phyloP scores from a whole-genome alignment of 2,113 vertebrate species.

The Gasterosteus nipponicus region DNA sequence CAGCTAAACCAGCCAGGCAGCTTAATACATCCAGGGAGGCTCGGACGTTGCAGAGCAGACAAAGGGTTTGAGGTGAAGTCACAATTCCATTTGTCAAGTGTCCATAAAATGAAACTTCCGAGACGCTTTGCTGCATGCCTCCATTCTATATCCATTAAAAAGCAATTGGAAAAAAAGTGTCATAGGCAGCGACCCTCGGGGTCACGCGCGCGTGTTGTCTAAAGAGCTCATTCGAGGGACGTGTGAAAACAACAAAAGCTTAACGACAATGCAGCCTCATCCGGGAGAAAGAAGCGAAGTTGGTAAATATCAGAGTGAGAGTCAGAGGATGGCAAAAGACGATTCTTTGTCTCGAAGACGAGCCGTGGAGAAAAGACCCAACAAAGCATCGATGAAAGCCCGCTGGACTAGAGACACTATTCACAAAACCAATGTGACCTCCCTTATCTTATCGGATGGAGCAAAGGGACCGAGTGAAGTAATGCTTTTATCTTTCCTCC shows the following conservation, averaged over 20 bases:
- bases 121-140: constrained; percentile 46
- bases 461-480: constrained; percentile 33
- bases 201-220: constrained; percentile 15
- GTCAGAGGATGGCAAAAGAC: not conserved
- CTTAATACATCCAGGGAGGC: constrained; percentile 57
- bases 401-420: constrained; percentile 28
- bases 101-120: constrained; percentile 61
- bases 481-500: constrained; percentile 58
- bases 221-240: constrained; percentile 8
- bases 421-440: constrained; percentile 57
- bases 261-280: not conserved
- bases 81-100: constrained; percentile 62
- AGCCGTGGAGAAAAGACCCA: constrained; percentile 24
- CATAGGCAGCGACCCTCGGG: not conserved
- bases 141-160: constrained; percentile 39
- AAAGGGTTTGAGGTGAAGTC: constrained; percentile 49
- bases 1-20: constrained; percentile 48
- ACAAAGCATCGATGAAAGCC: constrained; percentile 43
- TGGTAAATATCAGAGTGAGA: constrained; percentile 38
- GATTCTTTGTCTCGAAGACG: constrained; percentile 16
- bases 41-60: constrained; percentile 47
- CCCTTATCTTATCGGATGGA: constrained; percentile 58
- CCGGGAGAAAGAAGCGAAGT: constrained; percentile 5
- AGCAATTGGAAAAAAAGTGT: constrained; percentile 21
- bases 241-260: not conserved